Conservation (phyloP, 2,797 vertebrate species). For the Pygocentrus nattereri region DNA sequence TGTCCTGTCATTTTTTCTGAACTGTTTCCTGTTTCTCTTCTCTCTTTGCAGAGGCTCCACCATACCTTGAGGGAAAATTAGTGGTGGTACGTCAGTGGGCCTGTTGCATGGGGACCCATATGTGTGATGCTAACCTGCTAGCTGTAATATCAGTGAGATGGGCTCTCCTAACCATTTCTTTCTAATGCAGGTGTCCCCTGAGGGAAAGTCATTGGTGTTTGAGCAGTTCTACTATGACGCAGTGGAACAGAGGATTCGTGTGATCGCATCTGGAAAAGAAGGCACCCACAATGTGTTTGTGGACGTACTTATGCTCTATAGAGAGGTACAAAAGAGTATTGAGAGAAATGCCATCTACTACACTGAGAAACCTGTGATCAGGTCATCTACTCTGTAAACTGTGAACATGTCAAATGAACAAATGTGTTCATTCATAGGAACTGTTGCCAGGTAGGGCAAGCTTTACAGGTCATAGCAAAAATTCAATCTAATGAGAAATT, state of each 20-base stretch:
- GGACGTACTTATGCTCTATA: conserved; percentile 58
- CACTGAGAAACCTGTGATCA: neutral
- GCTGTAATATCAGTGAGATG: neutral
- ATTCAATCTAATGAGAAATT: neutral
- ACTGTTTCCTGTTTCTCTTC: neutral
- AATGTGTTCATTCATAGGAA: neutral
- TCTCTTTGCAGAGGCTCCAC: conserved; percentile 56
- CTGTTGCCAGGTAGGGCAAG: neutral
- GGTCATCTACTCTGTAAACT: no score
- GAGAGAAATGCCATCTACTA: neutral
- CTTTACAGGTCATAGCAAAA: neutral
- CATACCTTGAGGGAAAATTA: conserved; percentile 57
- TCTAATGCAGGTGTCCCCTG: conserved; percentile 48
- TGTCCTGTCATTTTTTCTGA: neutral
- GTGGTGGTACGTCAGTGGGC: conserved; percentile 54
- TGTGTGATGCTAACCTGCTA: neutral
- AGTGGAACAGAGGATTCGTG: conserved; percentile 47
- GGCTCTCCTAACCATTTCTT: conserved; percentile 6
- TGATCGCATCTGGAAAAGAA: conserved; percentile 17
- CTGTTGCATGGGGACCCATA: neutral
- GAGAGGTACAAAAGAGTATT: conserved; percentile 46
- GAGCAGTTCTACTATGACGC: conserved; percentile 64
- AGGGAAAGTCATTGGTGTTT: conserved; percentile 23
- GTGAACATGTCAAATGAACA: neutral
- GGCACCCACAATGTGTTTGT: conserved; percentile 31